These are phyloP conservation scores for Rhineura floridana DNA, from an alignment of 2,113 vertebrate genomes.

Conservation along the genomic window DNA sequence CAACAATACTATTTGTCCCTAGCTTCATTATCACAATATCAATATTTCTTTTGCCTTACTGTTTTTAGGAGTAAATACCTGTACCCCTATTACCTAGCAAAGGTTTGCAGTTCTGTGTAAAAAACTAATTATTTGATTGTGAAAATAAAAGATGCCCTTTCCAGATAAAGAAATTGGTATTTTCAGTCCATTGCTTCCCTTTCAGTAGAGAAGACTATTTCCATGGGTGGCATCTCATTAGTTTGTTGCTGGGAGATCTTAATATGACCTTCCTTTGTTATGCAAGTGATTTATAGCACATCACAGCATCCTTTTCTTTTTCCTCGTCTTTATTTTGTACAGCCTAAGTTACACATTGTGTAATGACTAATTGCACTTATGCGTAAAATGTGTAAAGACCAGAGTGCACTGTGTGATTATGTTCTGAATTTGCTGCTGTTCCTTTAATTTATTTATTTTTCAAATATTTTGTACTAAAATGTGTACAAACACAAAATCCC, in stretches of 20 bases:
- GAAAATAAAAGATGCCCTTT: constrained; percentile 18
- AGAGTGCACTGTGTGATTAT: background rate
- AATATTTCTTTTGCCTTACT: constrained; percentile 13
- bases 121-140: background rate
- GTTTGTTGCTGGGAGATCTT: constrained; percentile 50
- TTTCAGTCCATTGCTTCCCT: constrained; percentile 11
- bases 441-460: background rate
- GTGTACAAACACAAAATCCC: constrained; percentile 1
- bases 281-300: constrained; percentile 52
- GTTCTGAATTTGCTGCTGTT: constrained; percentile 33
- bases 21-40: constrained; percentile 24
- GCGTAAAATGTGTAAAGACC: constrained; percentile 35
- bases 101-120: constrained; percentile 30
- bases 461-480: background rate
- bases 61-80: background rate
- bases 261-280: constrained; percentile 61
- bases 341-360: background rate
- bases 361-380: constrained; percentile 46
- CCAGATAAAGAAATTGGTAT: background rate
- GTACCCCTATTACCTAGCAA: background rate
- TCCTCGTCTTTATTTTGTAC: constrained; percentile 41
- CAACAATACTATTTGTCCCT: constrained; percentile 20
- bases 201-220: constrained; percentile 24
- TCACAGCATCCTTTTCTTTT: constrained; percentile 49
- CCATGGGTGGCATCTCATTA: constrained; percentile 15